Evolutionary conservation across 64 coral and sea anemone species (phyloP).

Genomic region (Trachythela sp.): DNA sequence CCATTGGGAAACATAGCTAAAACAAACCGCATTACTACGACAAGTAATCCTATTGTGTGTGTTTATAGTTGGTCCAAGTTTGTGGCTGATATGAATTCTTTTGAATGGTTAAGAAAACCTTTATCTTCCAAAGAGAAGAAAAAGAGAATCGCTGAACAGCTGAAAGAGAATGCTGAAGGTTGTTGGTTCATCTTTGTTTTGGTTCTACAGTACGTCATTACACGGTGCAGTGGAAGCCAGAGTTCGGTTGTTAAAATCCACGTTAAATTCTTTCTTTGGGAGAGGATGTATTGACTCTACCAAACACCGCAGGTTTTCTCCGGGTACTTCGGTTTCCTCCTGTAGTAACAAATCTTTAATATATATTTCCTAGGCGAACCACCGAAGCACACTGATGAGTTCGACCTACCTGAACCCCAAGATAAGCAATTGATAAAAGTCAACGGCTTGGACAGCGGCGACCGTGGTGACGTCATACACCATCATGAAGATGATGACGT

Average conservation of each 20-base stretch:
- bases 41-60: not conserved
- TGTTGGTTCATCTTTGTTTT: too few relatives aligned
- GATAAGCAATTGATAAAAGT: not conserved
- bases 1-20: not conserved
- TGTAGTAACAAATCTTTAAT: too few relatives aligned
- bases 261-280: too few relatives aligned
- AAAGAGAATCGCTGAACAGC: not conserved
- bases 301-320: too few relatives aligned
- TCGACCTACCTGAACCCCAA: not conserved
- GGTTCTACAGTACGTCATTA: too few relatives aligned
- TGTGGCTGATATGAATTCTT: not conserved
- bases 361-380: not conserved
- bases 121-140: not conserved
- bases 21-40: not conserved
- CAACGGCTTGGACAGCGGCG: not conserved
- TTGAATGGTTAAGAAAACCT: not conserved
- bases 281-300: too few relatives aligned
- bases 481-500: not conserved
- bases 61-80: not conserved
- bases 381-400: not conserved
- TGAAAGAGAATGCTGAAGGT: not conserved
- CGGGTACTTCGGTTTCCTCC: too few relatives aligned
- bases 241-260: too few relatives aligned
- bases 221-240: too few relatives aligned
- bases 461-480: not conserved